Evolutionary conservation across 2,888 invertebrate species (phyloP).

Genomic region (Zygogramma bicolorata): DNA sequence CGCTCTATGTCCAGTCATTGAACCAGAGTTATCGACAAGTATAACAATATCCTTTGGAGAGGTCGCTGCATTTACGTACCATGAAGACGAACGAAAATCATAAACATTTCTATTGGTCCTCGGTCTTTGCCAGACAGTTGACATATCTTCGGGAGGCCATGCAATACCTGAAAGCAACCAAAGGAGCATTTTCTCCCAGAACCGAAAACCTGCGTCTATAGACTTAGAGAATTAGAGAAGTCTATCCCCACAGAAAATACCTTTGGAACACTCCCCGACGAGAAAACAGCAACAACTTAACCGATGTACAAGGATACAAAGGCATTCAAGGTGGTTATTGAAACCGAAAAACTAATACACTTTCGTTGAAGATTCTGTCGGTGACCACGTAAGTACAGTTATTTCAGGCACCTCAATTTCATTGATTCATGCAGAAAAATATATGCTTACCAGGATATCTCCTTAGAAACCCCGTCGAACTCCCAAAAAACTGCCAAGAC

Average conservation of each 20-base stretch:
- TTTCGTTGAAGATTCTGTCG: too few relatives aligned
- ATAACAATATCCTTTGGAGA: conserved; percentile 98
- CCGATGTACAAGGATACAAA: too few relatives aligned
- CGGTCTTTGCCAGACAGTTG: conserved; percentile 73
- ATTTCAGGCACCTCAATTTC: background rate
- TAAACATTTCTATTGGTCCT: conserved; percentile 87
- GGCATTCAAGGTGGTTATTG: too few relatives aligned
- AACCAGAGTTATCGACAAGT: conserved; percentile 90
- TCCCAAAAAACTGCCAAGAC: conserved; percentile 99
- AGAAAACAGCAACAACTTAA: background rate
- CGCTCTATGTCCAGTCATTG: conserved; percentile 86
- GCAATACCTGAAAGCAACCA: conserved; percentile 73
- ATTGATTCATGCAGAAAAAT: too few relatives aligned
- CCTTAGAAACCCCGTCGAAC: conserved; percentile 94
- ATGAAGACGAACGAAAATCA: conserved; percentile 93
- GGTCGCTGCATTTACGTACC: conserved; percentile 98
- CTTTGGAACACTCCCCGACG: background rate
- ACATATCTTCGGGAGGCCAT: conserved; percentile 83
- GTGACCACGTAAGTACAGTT: background rate
- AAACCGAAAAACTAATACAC: too few relatives aligned
- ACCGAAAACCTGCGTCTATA: background rate
- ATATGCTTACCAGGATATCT: conserved; percentile 90
- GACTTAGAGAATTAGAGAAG: background rate
- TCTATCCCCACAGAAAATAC: too few relatives aligned
- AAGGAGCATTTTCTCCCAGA: background rate